Evolutionary conservation across 2,797 vertebrate species (phyloP).

Genomic region (Cryptoprocta ferox): DNA sequence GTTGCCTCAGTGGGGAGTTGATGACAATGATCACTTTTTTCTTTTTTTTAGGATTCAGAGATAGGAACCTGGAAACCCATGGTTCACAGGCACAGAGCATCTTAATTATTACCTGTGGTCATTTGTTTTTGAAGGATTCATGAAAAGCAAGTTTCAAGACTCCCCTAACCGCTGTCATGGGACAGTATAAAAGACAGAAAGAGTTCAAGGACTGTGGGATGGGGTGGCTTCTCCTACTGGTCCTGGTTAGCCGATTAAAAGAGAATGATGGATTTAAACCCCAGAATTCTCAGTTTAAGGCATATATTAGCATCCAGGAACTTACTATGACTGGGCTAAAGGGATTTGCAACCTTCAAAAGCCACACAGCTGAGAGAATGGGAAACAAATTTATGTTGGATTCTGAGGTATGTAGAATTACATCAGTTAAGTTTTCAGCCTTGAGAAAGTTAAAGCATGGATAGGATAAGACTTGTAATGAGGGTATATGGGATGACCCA

Average conservation of each 20-base stretch:
- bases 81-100: background rate
- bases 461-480: background rate
- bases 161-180: background rate
- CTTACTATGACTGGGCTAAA: background rate
- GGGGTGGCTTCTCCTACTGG: background rate
- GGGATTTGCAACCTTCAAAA: background rate
- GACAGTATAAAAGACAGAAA: background rate
- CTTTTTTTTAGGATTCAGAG: background rate
- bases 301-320: background rate
- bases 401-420: background rate
- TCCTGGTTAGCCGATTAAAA: background rate
- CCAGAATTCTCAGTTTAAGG: background rate
- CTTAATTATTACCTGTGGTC: background rate
- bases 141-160: background rate
- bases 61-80: background rate
- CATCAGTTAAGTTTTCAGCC: background rate
- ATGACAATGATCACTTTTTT: background rate
- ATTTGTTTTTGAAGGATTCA: background rate
- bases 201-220: background rate
- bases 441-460: background rate
- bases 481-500: background rate
- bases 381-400: background rate
- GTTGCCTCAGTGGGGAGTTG: background rate
- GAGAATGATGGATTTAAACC: background rate
- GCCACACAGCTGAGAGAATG: background rate